phyloP scores from a whole-genome alignment of 23 tunicate genomes.

The Trididemnum miniatum region DNA sequence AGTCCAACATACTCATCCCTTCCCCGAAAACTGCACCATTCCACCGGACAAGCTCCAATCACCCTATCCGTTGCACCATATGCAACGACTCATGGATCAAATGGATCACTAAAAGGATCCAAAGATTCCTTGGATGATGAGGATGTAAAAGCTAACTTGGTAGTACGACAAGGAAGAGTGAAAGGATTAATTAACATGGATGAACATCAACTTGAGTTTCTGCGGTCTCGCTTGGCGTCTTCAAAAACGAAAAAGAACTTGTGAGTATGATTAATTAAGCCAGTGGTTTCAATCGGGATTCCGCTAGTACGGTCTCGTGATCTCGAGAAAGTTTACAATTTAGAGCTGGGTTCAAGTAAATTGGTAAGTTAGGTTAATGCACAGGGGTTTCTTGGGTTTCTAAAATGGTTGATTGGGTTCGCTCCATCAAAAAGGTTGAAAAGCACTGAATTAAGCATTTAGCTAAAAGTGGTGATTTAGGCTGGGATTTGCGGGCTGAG shows the following conservation, averaged over 20 bases:
- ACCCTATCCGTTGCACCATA: background rate
- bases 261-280: slow-evolving; percentile 13
- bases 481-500: no score
- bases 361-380: no score
- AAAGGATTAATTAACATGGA: background rate
- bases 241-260: background rate
- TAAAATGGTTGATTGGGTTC: no score
- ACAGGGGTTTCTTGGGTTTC: no score
- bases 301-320: background rate
- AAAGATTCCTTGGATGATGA: slow-evolving; percentile 9
- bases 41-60: background rate
- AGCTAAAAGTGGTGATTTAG: no score
- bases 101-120: background rate
- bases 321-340: no score
- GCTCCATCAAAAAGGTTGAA: no score
- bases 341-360: no score
- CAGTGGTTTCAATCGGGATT: no score
- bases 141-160: background rate
- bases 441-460: no score
- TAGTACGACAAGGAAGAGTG: background rate
- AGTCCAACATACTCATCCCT: background rate
- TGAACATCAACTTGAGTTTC: background rate
- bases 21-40: background rate
- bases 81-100: no score
- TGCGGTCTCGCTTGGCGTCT: background rate